phyloP scores from a whole-genome alignment of 2,113 vertebrate species.

The Panthera tigris region DNA sequence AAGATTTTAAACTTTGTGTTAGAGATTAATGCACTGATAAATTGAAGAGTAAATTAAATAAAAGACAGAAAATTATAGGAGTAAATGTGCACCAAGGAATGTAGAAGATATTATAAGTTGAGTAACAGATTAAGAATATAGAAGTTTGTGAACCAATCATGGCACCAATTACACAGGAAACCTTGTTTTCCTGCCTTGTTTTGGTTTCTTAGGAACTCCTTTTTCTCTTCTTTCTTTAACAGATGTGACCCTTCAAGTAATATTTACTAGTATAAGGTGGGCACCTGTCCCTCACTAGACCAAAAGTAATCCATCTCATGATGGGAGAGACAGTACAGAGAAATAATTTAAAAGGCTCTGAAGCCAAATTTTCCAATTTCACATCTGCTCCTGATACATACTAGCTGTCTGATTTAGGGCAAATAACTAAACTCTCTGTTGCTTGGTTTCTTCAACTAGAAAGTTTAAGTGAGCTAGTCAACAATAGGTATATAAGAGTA shows the following conservation, averaged over 20 bases:
- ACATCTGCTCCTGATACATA: not conserved
- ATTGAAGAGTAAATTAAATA: not conserved
- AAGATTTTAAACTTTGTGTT: not conserved
- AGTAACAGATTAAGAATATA: not conserved
- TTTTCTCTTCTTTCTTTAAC: not conserved
- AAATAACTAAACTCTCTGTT: not conserved
- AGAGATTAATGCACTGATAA: not conserved
- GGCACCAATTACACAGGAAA: not conserved
- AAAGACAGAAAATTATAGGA: not conserved
- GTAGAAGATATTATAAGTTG: not conserved
- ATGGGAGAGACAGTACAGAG: not conserved
- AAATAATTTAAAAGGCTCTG: not conserved
- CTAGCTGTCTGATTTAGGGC: not conserved
- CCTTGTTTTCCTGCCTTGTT: not conserved
- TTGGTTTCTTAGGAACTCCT: not conserved
- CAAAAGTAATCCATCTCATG: not conserved
- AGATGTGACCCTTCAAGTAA: not conserved
- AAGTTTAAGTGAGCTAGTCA: not conserved
- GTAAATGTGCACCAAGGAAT: not conserved
- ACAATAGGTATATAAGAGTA: not conserved
- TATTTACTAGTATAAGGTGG: not conserved
- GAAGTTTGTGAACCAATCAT: not conserved
- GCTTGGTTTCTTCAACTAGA: not conserved
- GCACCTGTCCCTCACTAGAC: not conserved
- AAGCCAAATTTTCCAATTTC: not conserved